Base-by-base conservation (phyloP, 2,113 vertebrate species). In the Podarcis muralis region DNA sequence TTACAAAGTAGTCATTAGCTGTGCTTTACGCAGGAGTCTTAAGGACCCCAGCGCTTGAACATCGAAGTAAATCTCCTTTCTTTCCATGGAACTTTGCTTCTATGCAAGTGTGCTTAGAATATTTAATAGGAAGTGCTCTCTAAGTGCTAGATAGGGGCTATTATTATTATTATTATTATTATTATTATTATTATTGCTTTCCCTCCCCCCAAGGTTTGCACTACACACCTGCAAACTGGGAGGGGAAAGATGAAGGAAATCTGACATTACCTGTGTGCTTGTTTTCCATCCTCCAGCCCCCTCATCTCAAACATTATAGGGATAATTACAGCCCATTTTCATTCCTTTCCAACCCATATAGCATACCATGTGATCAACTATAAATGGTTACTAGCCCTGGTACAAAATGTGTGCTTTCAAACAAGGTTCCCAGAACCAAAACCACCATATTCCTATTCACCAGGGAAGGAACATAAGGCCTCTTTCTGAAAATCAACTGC, bases 21-120 rank as follows among this genome's bases (percentile, higher is more conserved):
- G 77, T 76, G 87, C 65, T 79, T 93, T 66, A 87, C 71, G 80
- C 62, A 35, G 87, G 78, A 77, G 48, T 87, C 89, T 72, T 32
- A 69, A 84, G 68, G 48, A 81, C n/a, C 48, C 53, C 78, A 81
- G 37, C 3, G 12, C 18, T 18, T 59, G 59, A 27, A 75, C 53
- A 62, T 40, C 12, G 32, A 85, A 75, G 30, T 62, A 35, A 74
- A 11, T 83, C 57, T 76, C 20, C 35, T n/a, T 59, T 5, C 83
- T 66, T 32, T 35, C 22, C 13, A n/a, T 74, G 57, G 15, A 43
- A 62, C n/a, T 30, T 35, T 48, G 3, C 27, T 76, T 88, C 80
- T 77, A 27, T 18, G 72, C 37, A 27, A 20, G 48, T 66, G 72
- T 76, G 80, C 86, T 88, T 65, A 40, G 12, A 25, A 65, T 32